phyloP scores from a whole-genome alignment of 2,888 invertebrate species.

The Dryobotodes eremita region DNA sequence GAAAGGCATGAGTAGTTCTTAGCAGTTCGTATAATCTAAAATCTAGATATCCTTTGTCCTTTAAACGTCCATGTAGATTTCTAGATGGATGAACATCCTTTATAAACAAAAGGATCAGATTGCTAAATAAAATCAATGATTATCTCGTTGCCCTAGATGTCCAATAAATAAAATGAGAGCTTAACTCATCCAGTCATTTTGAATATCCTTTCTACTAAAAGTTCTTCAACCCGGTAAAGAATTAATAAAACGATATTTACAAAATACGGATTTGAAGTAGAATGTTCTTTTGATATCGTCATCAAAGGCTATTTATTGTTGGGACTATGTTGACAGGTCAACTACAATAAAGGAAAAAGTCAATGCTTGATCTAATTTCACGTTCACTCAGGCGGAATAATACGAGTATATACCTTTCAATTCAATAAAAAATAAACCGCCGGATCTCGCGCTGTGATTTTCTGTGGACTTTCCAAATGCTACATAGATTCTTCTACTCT shows the following conservation, averaged over 20 bases:
- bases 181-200: neutral
- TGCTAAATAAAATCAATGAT: neutral
- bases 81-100: neutral
- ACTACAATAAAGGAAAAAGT: slow-evolving; percentile 26
- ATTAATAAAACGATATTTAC: slow-evolving; percentile 34
- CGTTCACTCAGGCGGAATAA: slow-evolving; percentile 25
- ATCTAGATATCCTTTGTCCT: neutral
- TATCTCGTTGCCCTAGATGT: neutral
- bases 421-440: neutral
- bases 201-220: slow-evolving; percentile 3
- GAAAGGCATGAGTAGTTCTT: neutral
- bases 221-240: slow-evolving; percentile 6
- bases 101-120: neutral
- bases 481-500: no score
- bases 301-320: slow-evolving; percentile 47
- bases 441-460: neutral
- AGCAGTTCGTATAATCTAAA: neutral
- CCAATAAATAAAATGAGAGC: neutral
- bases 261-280: slow-evolving; percentile 25
- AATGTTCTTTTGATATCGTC: slow-evolving; percentile 33
- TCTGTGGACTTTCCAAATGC: neutral
- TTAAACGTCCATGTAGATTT: neutral
- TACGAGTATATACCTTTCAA: no score
- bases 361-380: slow-evolving; percentile 19
- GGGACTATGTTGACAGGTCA: slow-evolving; percentile 23